Evolutionary conservation across 2,797 vertebrate genomes (phyloP).

Genomic region (Poecile montanus): DNA sequence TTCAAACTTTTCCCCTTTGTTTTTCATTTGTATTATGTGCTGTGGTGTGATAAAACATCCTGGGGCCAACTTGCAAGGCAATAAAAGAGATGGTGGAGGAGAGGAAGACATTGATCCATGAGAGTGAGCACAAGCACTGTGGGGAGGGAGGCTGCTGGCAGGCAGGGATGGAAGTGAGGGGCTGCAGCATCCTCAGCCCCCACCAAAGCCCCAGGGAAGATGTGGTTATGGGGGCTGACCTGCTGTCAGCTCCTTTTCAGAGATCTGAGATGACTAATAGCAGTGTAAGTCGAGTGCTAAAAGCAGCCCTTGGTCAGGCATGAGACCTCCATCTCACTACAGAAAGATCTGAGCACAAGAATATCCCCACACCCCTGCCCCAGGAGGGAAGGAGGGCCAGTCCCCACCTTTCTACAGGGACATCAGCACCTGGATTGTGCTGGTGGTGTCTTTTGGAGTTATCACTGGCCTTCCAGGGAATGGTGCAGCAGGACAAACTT

Average conservation of each 20-base stretch:
- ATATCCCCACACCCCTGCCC: background rate
- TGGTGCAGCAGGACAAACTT: background rate
- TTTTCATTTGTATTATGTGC: constrained; percentile 70
- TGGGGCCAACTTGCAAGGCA: constrained; percentile 41
- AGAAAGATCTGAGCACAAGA: background rate
- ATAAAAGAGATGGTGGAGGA: constrained; percentile 24
- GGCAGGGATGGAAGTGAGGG: background rate
- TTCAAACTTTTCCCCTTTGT: constrained; percentile 67
- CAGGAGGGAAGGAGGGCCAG: background rate
- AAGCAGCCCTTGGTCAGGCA: background rate
- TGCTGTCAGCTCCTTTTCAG: background rate
- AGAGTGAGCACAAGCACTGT: fast-evolving
- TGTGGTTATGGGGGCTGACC: background rate
- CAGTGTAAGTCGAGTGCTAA: background rate
- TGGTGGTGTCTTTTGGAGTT: background rate
- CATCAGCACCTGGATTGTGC: background rate
- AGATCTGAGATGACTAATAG: background rate
- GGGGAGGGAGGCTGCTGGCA: background rate
- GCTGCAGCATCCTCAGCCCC: background rate
- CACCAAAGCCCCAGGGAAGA: background rate
- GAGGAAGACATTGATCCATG: background rate
- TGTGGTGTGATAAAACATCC: constrained; percentile 63
- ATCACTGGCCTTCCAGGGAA: background rate
- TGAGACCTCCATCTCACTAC: fast-evolving
- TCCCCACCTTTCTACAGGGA: background rate